Evolutionary conservation across 2,797 vertebrate genomes (phyloP).

Genomic region (Lutjanus argentimaculatus): DNA sequence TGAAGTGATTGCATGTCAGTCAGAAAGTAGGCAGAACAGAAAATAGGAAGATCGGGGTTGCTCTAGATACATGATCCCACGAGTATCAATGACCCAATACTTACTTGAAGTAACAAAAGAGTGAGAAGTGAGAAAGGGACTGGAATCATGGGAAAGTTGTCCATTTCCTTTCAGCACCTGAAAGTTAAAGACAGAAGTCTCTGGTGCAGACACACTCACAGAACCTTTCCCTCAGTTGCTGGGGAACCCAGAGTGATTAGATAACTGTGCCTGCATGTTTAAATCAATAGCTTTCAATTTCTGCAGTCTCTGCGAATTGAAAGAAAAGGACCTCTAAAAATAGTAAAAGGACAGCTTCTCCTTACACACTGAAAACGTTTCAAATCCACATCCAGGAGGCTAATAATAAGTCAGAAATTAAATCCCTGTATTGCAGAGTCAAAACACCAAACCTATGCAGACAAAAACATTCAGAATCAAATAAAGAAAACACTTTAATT

Average conservation of each 20-base stretch:
- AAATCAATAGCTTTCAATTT: constrained; percentile 47
- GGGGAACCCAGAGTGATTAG: constrained; percentile 30
- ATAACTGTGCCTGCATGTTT: constrained; percentile 12
- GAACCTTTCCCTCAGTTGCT: constrained; percentile 15
- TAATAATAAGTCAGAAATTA: constrained; percentile 9
- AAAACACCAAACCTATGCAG: not conserved
- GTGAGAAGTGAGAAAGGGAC: constrained; percentile 33
- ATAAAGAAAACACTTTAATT: not conserved
- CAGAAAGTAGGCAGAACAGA: constrained; percentile 68
- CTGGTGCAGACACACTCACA: not conserved
- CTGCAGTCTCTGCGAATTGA: constrained; percentile 29
- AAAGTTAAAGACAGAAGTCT: constrained; percentile 43
- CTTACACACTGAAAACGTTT: constrained; percentile 16
- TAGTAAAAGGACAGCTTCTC: constrained; percentile 41
- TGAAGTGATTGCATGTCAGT: constrained; percentile 41
- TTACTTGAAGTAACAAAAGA: constrained; percentile 50
- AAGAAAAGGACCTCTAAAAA: constrained; percentile 52
- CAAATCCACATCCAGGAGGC: constrained; percentile 29
- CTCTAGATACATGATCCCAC: constrained; percentile 78
- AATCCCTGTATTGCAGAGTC: not conserved
- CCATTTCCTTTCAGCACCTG: constrained; percentile 41
- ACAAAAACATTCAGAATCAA: constrained; percentile 4
- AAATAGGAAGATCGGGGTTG: constrained; percentile 79
- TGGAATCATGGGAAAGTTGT: constrained; percentile 37
- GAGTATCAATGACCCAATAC: constrained; percentile 71